Conservation (phyloP, 2,113 vertebrate genomes). For the Brienomyrus brachyistius region DNA sequence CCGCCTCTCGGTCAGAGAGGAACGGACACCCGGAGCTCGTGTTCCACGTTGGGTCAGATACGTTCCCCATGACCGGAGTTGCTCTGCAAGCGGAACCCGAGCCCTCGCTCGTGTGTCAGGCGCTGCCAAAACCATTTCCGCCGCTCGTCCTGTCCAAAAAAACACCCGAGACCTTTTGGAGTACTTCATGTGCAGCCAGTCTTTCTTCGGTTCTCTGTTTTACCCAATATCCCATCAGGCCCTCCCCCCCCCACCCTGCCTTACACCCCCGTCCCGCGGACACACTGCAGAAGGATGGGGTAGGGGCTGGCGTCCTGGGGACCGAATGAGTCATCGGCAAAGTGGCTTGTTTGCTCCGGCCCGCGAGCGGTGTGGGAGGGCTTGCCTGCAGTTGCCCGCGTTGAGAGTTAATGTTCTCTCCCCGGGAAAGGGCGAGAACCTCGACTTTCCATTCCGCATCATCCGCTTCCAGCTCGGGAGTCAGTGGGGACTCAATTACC, state of each 20-base stretch:
- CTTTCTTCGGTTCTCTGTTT: neutral
- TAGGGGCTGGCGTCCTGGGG: neutral
- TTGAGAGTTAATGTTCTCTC: constrained; percentile 14
- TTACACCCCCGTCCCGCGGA: neutral
- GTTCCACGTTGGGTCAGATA: neutral
- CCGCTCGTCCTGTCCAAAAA: neutral
- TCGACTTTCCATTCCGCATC: constrained; percentile 24
- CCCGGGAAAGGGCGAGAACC: neutral
- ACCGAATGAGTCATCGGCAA: neutral
- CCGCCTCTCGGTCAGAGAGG: neutral
- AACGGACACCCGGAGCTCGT: neutral
- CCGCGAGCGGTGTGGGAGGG: neutral
- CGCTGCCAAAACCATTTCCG: neutral
- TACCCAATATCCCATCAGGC: neutral
- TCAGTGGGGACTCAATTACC: constrained; percentile 64
- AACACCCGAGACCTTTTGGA: neutral
- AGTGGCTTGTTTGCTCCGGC: neutral
- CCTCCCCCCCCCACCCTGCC: neutral
- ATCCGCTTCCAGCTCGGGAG: constrained; percentile 40
- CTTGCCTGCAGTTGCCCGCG: neutral
- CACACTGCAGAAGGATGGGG: neutral
- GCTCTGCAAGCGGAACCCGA: neutral
- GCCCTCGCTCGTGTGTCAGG: neutral
- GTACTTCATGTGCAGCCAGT: neutral
- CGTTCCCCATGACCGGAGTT: neutral